Base-by-base conservation (phyloP, 1,140 invertebrate genomes). In the Pseudachorutes palmiensis region DNA sequence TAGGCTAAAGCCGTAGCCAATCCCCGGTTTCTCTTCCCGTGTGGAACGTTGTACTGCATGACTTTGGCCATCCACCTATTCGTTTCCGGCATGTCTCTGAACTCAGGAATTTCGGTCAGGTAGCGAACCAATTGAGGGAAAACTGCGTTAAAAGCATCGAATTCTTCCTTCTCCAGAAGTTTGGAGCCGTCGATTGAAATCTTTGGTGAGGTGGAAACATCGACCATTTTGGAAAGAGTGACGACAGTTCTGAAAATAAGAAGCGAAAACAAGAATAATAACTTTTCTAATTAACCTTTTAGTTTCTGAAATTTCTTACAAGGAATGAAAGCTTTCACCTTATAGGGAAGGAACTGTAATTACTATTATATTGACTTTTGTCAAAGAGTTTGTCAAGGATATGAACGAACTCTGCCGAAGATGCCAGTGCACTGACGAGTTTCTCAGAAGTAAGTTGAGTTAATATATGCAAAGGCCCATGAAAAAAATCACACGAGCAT, bases 81-180 rank as follows among this genome's bases (percentile, higher is more conserved):
- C 2, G 62, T 71, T 57, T 63, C 64, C 24, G 65, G 24, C 65
- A 67, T 67, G 29, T 73, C 65, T 29, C 26, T 24, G 69, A 78
- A 75, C 76, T 81, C 66, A 1, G 71, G 68, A 5, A 67, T 65
- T 28, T 88, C 87, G 2, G 88, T 89, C 61, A 93, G 79, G 77
- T 92, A 89, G 73, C 24, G 41, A 48, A 93, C 87, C 73, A 93
- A 79, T 78, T 92, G 89, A 67, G 90, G 89, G 82, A 92, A 92
- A 55, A 90, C 78, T 49, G 88, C 86, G 87, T 92, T 89, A 80
- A 94, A 88, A 77, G 91, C 88, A 66, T 89, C 81, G 75, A 84
- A 87, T 78, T 92, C 89, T 79, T 92, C 89, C 78, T 89, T 89
- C 64, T 63, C 33, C 29, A 73, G 45, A n/a, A 73, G 63, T 62